A percentile compares a stretch with the other conserved stretches of the same genome.
Evolutionary conservation across 2,797 vertebrate species (phyloP).

Genomic region (Champsocephalus esox): DNA sequence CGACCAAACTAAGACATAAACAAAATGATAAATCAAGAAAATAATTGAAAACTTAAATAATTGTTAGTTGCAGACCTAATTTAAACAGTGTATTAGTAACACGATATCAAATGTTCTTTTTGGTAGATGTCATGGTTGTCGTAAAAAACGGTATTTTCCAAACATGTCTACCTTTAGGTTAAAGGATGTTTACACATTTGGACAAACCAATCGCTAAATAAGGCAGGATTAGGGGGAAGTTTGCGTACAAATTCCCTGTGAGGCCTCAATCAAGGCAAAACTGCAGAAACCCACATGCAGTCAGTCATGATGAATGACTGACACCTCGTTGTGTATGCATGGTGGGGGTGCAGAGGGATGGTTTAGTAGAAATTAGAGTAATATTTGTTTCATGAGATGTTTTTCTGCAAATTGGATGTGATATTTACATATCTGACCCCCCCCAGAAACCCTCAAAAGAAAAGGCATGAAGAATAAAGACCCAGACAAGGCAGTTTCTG

Average conservation of each 20-base stretch:
- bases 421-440: neutral
- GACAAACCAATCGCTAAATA: neutral
- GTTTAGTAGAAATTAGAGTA: neutral
- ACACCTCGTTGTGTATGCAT: conserved; percentile 18
- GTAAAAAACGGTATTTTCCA: too few relatives aligned
- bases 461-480: conserved; percentile 19
- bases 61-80: too few relatives aligned
- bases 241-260: neutral
- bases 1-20: too few relatives aligned
- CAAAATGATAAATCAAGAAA: too few relatives aligned
- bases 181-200: neutral
- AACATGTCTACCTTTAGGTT: too few relatives aligned
- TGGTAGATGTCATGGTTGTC: too few relatives aligned
- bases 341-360: neutral
- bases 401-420: neutral
- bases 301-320: conserved; percentile 7
- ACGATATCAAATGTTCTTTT: too few relatives aligned
- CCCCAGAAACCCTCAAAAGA: conserved; percentile 12
- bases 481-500: conserved; percentile 1
- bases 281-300: conserved; percentile 19
- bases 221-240: neutral
- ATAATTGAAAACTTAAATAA: too few relatives aligned
- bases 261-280: neutral
- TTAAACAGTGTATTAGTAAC: too few relatives aligned
- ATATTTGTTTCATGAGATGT: neutral